Evolutionary conservation across 2,797 vertebrate species (phyloP), one percentile per base, ranked within the genome.

Genomic region (Sebastes flavidus): DNA sequence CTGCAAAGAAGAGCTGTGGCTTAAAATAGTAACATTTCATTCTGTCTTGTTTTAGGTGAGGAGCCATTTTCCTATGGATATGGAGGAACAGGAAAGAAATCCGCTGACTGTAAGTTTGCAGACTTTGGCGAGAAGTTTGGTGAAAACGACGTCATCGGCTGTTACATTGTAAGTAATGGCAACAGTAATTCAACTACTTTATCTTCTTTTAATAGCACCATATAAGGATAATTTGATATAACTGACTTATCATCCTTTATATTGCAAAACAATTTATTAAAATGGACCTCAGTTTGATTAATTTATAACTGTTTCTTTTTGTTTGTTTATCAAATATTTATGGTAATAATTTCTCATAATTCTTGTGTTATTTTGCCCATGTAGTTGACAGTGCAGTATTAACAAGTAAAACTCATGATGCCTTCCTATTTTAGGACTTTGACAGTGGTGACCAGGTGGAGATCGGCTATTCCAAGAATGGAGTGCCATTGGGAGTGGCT

Each of bases 61-160:
- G 98, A 98, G 71, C 79, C 95, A 1, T 97, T 97, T 74, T 99
- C 98, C 24, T 99, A 94, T n/a, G 98, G 98, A 36, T 99, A 96
- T 4, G 98, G 98, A 74, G 98, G 98, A 77, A 99, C 98, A 2
- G 98, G 96, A 72, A 98, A 97, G 90, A 99, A 99, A 86, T 99
- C 97, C 1, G 88, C 82, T 2, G 96, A 96, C 89, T 97, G 96
- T 85, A 98, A 97, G 72, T 99, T 99, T 86, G 95, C 97, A 10
- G 97, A 97, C 88, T 99, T 96, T 1, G 98, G 97, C 1, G 97
- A 98, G 91, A 94, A 91, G 75, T 99, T 98, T 88, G 92, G 95
- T 1, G 98, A 99, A 93, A 98, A 97, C 14, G 97, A 99, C 10
- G 97, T 99, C 87, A 96, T 99, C 61, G 97, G 97, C 69, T 99